Conservation (phyloP, 2,113 vertebrate genomes). For the Podarcis muralis region DNA sequence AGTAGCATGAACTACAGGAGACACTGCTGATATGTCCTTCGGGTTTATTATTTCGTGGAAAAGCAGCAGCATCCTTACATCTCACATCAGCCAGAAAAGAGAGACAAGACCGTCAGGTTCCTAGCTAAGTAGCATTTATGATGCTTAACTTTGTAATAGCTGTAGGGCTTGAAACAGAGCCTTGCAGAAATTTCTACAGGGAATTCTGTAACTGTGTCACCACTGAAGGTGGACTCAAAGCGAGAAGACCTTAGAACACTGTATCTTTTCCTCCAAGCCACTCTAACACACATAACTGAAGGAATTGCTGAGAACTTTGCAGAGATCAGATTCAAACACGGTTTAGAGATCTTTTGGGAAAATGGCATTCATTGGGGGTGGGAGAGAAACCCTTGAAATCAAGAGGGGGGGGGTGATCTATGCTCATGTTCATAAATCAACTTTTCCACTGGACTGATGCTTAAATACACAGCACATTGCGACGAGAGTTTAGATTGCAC, state of each 20-base stretch:
- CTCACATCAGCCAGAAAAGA: conserved; percentile 49
- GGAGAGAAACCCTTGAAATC: conserved; percentile 40
- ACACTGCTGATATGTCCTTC: conserved; percentile 40
- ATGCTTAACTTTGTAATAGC: conserved; percentile 38
- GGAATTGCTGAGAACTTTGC: conserved; percentile 44
- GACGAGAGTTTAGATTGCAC: conserved; percentile 74
- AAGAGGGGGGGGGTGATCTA: conserved; percentile 54
- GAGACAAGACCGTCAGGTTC: conserved; percentile 34
- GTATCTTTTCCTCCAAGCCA: conserved; percentile 13
- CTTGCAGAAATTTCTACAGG: conserved; percentile 40
- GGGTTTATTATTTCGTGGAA: conserved; percentile 61
- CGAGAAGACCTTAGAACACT: conserved; percentile 22
- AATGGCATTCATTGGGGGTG: neutral
- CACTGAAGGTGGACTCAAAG: conserved; percentile 51
- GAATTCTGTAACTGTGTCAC: conserved; percentile 46
- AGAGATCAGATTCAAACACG: conserved; percentile 29
- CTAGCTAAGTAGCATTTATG: conserved; percentile 14
- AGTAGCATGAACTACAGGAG: neutral
- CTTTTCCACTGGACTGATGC: conserved; percentile 48
- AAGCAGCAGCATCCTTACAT: conserved; percentile 36
- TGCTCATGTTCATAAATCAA: conserved; percentile 14
- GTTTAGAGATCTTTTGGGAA: conserved; percentile 30
- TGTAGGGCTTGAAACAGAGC: conserved; percentile 35
- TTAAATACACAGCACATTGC: conserved; percentile 73
- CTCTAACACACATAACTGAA: conserved; percentile 45